Evolutionary conservation across 1,140 invertebrate species (phyloP).

Genomic region (Ericerus pela): DNA sequence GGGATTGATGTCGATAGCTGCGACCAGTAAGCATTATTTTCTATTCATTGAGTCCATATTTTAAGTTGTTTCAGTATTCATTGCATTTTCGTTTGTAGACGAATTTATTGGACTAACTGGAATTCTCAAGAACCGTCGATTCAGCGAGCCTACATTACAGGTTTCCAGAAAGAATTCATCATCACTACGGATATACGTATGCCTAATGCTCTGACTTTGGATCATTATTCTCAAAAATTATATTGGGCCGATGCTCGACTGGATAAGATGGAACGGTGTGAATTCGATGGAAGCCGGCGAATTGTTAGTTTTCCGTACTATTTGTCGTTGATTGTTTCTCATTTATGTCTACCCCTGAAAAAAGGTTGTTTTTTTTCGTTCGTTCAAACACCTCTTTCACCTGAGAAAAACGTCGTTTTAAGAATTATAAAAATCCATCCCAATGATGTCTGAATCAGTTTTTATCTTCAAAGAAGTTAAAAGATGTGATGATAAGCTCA

Average conservation of each 20-base stretch:
- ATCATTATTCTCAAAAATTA: conserved; percentile 49
- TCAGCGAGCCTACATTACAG: conserved; percentile 51
- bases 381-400: too few species aligned
- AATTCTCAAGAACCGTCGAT: conserved; percentile 54
- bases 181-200: conserved; percentile 62
- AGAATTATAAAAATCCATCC: too few species aligned
- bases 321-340: too few species aligned
- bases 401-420: too few species aligned
- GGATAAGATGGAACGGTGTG: conserved; percentile 41
- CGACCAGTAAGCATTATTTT: conserved; percentile 37
- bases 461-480: too few species aligned
- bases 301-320: conserved; percentile 31
- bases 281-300: conserved; percentile 37
- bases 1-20: conserved; percentile 72
- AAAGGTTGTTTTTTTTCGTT: too few species aligned
- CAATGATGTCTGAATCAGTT: too few species aligned
- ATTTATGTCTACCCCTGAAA: too few species aligned
- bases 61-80: not conserved
- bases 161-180: conserved; percentile 46
- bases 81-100: conserved; percentile 30
- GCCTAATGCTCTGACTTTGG: conserved; percentile 65
- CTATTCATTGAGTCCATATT: not conserved
- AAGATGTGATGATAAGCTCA: too few species aligned
- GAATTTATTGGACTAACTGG: conserved; percentile 73
- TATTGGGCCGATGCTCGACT: conserved; percentile 42